Evolutionary conservation across 2,113 vertebrate species (phyloP).

Genomic region (Poeciliopsis turrubarensis): DNA sequence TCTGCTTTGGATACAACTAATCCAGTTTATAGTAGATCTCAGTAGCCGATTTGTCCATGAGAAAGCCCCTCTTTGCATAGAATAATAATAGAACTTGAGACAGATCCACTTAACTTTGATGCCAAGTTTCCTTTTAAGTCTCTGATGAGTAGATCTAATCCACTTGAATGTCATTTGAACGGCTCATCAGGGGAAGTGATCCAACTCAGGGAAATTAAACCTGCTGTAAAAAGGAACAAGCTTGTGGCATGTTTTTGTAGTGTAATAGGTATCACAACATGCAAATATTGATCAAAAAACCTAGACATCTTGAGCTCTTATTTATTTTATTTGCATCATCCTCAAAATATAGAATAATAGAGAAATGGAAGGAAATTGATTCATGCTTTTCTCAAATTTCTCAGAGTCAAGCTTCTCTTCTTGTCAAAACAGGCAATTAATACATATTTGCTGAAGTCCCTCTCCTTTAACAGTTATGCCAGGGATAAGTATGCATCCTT

Average conservation of each 20-base stretch:
- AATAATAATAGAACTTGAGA: slow-evolving; percentile 11
- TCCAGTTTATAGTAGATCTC: not conserved
- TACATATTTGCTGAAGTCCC: not conserved
- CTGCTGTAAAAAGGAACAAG: not conserved
- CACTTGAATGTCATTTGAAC: slow-evolving; percentile 10
- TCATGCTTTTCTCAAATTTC: not conserved
- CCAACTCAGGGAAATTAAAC: not conserved
- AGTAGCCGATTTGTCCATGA: slow-evolving; percentile 1
- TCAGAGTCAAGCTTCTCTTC: not conserved
- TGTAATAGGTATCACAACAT: not conserved
- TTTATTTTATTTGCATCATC: too few species aligned
- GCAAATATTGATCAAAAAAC: not conserved
- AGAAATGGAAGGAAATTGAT: not conserved
- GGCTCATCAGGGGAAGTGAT: not conserved
- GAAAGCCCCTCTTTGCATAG: slow-evolving; percentile 5
- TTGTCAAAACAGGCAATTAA: not conserved
- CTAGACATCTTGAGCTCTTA: not conserved
- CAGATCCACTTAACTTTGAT: not conserved
- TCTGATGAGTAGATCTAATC: slow-evolving; percentile 4
- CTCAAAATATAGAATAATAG: not conserved
- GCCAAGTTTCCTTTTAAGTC: slow-evolving; percentile 5
- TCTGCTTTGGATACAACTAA: not conserved
- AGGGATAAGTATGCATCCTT: not conserved
- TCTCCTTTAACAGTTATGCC: not conserved
- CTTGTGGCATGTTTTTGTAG: not conserved